Evolutionary conservation across 2,888 invertebrate genomes (phyloP).

Genomic region (Agrenia bidenticulata): DNA sequence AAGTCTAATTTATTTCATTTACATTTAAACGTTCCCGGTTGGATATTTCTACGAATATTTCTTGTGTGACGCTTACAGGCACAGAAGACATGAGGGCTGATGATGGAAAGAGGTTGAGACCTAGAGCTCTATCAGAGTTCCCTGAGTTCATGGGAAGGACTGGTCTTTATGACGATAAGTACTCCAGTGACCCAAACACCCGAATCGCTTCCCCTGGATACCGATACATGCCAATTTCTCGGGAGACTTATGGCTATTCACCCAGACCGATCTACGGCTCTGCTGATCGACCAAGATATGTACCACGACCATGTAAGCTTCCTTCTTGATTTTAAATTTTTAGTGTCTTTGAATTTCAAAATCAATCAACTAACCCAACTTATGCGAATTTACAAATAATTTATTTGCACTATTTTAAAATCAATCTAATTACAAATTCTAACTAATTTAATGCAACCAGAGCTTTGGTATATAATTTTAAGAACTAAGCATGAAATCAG

Average conservation of each 20-base stretch:
- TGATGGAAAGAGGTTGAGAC: slow-evolving; percentile 68
- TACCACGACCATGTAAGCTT: slow-evolving; percentile 41
- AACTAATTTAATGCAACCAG: too few species aligned
- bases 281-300: slow-evolving; percentile 34
- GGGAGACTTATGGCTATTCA: slow-evolving; percentile 85
- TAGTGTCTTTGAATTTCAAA: too few species aligned
- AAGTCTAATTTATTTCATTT: too few species aligned
- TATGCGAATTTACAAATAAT: too few species aligned
- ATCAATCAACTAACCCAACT: too few species aligned
- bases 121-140: slow-evolving; percentile 38
- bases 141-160: slow-evolving; percentile 32
- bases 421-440: too few species aligned
- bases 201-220: slow-evolving; percentile 84
- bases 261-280: slow-evolving; percentile 58
- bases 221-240: slow-evolving; percentile 74
- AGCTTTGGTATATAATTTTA: too few species aligned
- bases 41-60: too few species aligned
- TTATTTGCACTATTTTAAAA: too few species aligned
- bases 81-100: slow-evolving; percentile 89
- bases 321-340: neutral
- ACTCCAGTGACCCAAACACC: slow-evolving; percentile 62
- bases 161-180: slow-evolving; percentile 63
- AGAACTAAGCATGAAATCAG: too few species aligned
- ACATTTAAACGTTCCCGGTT: too few species aligned
- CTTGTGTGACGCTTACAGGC: slow-evolving; percentile 61